Evolutionary conservation across 2,888 invertebrate genomes (phyloP), one percentile per base, ranked within the genome.

Genomic region (Electrophaes corylata): DNA sequence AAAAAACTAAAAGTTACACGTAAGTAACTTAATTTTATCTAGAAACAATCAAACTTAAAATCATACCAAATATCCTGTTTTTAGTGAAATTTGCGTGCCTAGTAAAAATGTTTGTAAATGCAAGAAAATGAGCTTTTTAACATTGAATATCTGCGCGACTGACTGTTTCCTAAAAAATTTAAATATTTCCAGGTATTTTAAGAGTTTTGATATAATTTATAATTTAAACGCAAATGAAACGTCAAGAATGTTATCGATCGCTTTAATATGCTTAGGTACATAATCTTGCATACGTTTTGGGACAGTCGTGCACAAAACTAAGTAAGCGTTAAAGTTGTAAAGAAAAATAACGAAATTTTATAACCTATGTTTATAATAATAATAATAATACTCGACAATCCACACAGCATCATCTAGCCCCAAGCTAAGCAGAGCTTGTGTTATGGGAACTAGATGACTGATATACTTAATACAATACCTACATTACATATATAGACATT

Each of bases 71-170:
- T 29, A 29, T 29, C 26, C 10, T 10, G 6, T 29, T 29, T 29
- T 29, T 29, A 29, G 26, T 10, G 26, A 29, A 29, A 29, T 2
- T 29, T 29, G 10, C 5, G n/a, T n/a, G n/a, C 26, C 10, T 29
- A 29, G 10, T 33, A 31, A 29, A 12, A 19, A 31, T 19, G 26
- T 1, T 55, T 40, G 31, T 57, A 59, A 66, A 60, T 68, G 51
- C 46, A 55, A 64, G 46, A 64, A 67, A 70, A 72, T 67, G 83
- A 82, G 78, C 81, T 83, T 82, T 62, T 64, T 76, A 76, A 69
- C 60, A 70, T 69, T 69, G 19, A 37, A 19, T 78, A 78, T 75
- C 70, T 70, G 66, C 65, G 72, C 71, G 82, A 84, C 83, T 84
- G 82, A 84, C 72, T 77, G 73, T 80, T 76, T 74, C 72, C 65